These are phyloP conservation scores for Ceramica pisi DNA, from an alignment of 2,888 invertebrate species.

Conservation along the genomic window DNA sequence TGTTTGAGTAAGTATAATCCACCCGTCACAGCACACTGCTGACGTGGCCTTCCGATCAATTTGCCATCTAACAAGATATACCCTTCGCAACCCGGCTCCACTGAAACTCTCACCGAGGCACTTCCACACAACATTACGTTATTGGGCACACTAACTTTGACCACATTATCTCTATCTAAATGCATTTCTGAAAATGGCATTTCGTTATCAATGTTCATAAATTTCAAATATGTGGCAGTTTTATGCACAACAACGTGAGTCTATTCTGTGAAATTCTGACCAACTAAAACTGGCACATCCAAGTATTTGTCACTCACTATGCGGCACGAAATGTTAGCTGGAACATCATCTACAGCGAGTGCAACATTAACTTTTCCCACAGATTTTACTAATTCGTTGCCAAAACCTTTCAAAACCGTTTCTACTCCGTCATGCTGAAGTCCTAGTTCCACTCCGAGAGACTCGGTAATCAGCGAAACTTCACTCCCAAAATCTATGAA, in stretches of 20 bases:
- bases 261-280: too few species aligned
- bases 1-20: too few species aligned
- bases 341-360: neutral
- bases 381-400: slow-evolving; percentile 11
- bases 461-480: slow-evolving; percentile 17
- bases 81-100: too few species aligned
- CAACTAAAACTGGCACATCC: slow-evolving; percentile 16
- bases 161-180: too few species aligned
- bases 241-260: slow-evolving; percentile 21
- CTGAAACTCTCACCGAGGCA: too few species aligned
- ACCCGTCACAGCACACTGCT: too few species aligned
- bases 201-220: slow-evolving; percentile 2
- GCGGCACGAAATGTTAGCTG: slow-evolving; percentile 6
- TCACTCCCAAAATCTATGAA: slow-evolving; percentile 20
- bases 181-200: too few species aligned
- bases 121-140: too few species aligned
- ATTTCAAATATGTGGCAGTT: slow-evolving; percentile 15
- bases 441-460: slow-evolving; percentile 2
- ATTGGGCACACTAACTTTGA: too few species aligned
- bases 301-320: slow-evolving; percentile 16
- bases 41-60: too few species aligned
- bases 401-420: slow-evolving; percentile 14
- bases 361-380: too few species aligned
- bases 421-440: slow-evolving; percentile 10
- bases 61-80: too few species aligned